Conservation (phyloP, 2,888 invertebrate genomes). For the Ashinkailepas kermadecensis region DNA sequence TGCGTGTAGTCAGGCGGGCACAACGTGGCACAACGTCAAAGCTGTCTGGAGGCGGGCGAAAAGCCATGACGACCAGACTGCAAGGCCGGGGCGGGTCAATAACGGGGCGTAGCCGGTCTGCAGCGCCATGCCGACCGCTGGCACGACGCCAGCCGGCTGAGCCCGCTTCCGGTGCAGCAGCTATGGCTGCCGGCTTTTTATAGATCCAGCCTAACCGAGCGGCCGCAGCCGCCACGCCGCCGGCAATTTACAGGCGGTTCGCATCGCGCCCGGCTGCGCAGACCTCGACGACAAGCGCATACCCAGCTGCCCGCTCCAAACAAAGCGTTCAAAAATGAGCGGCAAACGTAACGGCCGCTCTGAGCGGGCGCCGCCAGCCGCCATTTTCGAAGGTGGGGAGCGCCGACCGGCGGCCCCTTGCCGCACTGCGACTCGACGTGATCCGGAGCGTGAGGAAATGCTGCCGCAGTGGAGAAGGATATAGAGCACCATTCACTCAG, state of each 20-base stretch:
- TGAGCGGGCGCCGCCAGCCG: background rate
- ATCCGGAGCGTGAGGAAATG: background rate
- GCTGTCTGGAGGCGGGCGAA: no score
- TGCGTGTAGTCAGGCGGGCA: no score
- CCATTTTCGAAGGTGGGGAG: background rate
- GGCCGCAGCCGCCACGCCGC: background rate
- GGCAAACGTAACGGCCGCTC: slow-evolving; percentile 4
- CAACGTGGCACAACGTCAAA: no score
- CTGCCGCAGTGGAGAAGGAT: no score
- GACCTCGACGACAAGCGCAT: no score
- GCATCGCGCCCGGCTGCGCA: no score
- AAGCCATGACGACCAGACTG: no score
- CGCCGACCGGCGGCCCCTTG: background rate
- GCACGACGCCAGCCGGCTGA: background rate
- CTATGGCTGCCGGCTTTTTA: background rate
- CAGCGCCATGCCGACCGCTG: background rate
- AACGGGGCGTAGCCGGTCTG: background rate
- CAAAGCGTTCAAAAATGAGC: slow-evolving; percentile 3
- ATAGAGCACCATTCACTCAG: no score
- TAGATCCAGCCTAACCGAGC: background rate
- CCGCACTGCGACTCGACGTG: background rate
- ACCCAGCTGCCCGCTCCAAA: background rate
- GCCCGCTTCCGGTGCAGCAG: background rate
- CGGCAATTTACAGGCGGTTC: background rate
- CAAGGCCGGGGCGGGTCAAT: background rate